A percentile compares a stretch with the other conserved stretches of the same genome.
These are phyloP conservation scores for Sebastes aleutianus DNA, from an alignment of 2,797 vertebrate genomes.

Conservation along the genomic window DNA sequence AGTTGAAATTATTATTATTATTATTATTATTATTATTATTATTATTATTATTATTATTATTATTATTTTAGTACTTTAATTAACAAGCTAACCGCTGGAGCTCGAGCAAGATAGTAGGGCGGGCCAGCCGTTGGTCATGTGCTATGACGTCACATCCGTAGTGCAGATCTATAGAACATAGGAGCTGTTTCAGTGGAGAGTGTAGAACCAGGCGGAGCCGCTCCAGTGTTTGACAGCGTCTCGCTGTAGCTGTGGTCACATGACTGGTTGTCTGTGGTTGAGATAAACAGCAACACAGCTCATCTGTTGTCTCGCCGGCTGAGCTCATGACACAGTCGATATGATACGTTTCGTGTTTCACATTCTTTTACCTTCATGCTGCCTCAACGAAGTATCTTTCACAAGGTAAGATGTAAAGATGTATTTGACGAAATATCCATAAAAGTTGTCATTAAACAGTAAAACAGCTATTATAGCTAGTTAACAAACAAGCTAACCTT, in stretches of 20 bases:
- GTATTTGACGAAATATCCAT: not conserved
- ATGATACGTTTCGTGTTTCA: not conserved
- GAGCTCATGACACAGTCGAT: not conserved
- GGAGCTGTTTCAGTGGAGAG: fast-evolving
- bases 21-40: not conserved
- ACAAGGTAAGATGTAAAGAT: slow-evolving; percentile 37
- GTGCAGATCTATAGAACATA: not conserved
- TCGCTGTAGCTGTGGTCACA: not conserved
- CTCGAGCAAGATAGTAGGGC: fast-evolving
- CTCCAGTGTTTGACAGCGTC: not conserved
- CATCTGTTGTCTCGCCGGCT: not conserved
- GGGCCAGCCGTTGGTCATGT: not conserved
- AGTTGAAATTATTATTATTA: not conserved
- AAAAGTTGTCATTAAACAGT: not conserved
- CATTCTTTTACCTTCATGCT: not conserved
- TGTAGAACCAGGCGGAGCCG: fast-evolving
- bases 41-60: not conserved
- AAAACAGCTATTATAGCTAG: not conserved
- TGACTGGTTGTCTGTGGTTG: slow-evolving; percentile 12
- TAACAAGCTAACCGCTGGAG: fast-evolving
- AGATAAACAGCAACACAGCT: not conserved
- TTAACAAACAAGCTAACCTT: too few species aligned
- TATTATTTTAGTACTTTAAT: not conserved
- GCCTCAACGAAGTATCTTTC: not conserved
- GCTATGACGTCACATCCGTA: fast-evolving